Evolutionary conservation across 2,797 vertebrate species (phyloP), one percentile per base, ranked within the genome.

Genomic region (Pseudomugil tenellus): DNA sequence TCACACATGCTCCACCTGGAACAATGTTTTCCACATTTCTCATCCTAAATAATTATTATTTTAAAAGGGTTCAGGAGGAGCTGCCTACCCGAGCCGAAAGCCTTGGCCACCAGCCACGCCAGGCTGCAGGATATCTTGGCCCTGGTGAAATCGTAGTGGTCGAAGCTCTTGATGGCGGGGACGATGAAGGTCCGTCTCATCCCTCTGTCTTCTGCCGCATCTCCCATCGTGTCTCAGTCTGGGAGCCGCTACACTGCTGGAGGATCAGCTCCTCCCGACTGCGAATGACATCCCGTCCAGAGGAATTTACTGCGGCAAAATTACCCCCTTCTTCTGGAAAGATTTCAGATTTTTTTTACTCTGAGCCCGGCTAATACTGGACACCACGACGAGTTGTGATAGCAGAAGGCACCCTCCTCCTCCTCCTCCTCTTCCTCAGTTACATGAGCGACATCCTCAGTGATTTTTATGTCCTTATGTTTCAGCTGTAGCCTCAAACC

Each of bases 61-160:
- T 31, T 31, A n/a, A 31, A 12, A 28, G 54, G 16, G 28, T 43
- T 35, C 1, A 13, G 32, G 58, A 79, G 86, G 86, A 72, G 63
- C 62, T 72, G 91, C 97, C 91, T 95, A 99, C 98, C 98, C 92
- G 98, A 97, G 83, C 98, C 98, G 86, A 97, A 99, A 78, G 97
- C 98, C 91, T 99, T 99, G 93, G 96, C 97, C 89, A 99, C 96
- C 82, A 99, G 94, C 98, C 98, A 99, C 81, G 97, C 96, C 89
- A 99, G 91, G 89, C 96, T 99, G 92, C 96, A 96, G 25, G 95
- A 95, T 76, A 96, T 94, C 89, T 99, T 99, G 83, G 97, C 97
- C 92, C 97, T 94, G 84, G 94, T 92, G 73, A 99, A 98, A 83
- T 99, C 97, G 71, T 99, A 98, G 87, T 98, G 97, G 68, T 99